Base-by-base conservation (phyloP, 2,888 invertebrate species). In the Orchesella flavescens region DNA sequence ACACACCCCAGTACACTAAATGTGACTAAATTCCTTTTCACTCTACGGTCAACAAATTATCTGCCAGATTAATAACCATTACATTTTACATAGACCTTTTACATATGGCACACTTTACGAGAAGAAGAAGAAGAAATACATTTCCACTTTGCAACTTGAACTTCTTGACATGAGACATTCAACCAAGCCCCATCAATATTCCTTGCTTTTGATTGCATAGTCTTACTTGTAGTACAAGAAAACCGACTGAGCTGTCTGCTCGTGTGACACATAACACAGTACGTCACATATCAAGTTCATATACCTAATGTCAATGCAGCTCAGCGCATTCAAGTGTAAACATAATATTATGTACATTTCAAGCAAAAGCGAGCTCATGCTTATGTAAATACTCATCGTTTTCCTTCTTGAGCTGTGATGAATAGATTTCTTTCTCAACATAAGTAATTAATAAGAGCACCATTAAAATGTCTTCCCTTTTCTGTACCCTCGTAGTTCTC, bases 341-440 rank as follows among this genome's bases (percentile, higher is more conserved):
- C 34, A 34, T 34, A 34, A 34, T 7, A 34, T 34, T 34, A 34
- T 34, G 34, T 34, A 34, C 34, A 7, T 7, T 34, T 34, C n/a
- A n/a, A n/a, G n/a, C n/a, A n/a, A n/a, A n/a, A n/a, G n/a, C n/a
- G n/a, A n/a, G n/a, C 34, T 34, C 2, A 34, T 7, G 34, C 34
- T 34, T n/a, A n/a, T n/a, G n/a, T n/a, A 34, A 34, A 34, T 34
- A 7, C 34, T 34, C 34, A 7, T 53, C 53, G n/a, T 53, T 23
- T 61, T 57, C 9, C 61, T 23, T 23, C 17, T 68, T 55, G 49
- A 76, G n/a, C 66, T 21, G 76, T 76, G 77, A 77, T 77, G 77
- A 77, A 77, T 77, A 59, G 77, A 44, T 77, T 77, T 68, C 77
- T 77, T 77, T 53, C 34, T 44, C 17, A 15, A 65, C 43, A 66